Evolutionary conservation across 2,888 invertebrate species (phyloP), one percentile per base, ranked within the genome.

Genomic region (Steinernema carpocapsae): DNA sequence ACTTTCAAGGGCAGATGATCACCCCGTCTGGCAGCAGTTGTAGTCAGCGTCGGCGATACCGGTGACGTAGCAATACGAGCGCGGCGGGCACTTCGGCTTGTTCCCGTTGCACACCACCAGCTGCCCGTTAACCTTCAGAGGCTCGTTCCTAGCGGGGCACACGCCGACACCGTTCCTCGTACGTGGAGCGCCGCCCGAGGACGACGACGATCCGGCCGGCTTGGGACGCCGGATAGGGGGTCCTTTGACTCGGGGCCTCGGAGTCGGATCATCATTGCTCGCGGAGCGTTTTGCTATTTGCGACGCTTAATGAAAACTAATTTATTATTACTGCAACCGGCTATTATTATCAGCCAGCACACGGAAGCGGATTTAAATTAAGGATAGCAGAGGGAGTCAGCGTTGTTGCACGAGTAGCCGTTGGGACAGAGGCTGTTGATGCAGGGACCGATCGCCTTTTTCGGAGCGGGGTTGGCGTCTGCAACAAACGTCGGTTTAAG

Each of bases 401-500:
- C 46, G 26, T 70, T 71, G 59, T 80, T 73, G 71, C 84, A 84
- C 46, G 77, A 76, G 73, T 80, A 82, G 22, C 81, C 80, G 42
- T 77, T 77, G 19, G 84, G 84, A 48, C 85, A 84, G 37, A 80
- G 77, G 19, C 75, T 72, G 75, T 84, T 84, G 76, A 85, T 79
- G 76, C 85, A 85, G 17, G 85, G 85, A 0, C 85, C 85, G 71
- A 85, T 82, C 1, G 84, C 77, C 14, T 73, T 76, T 71, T 76
- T 79, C 26, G 76, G 79, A n/a, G n/a, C n/a, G n/a, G n/a, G n/a
- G n/a, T n/a, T n/a, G n/a, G n/a, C n/a, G n/a, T n/a, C n/a, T 79
- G 71, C 22, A 42, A 6, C 12, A n/a, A 29, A 7, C 22, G 17
- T 72, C n/a, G 12, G 43, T 52, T 71, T 52, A 14, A 22, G 22